These are phyloP conservation scores for Dasyprocta punctata DNA, from an alignment of 2,113 vertebrate species.

Conservation along the genomic window DNA sequence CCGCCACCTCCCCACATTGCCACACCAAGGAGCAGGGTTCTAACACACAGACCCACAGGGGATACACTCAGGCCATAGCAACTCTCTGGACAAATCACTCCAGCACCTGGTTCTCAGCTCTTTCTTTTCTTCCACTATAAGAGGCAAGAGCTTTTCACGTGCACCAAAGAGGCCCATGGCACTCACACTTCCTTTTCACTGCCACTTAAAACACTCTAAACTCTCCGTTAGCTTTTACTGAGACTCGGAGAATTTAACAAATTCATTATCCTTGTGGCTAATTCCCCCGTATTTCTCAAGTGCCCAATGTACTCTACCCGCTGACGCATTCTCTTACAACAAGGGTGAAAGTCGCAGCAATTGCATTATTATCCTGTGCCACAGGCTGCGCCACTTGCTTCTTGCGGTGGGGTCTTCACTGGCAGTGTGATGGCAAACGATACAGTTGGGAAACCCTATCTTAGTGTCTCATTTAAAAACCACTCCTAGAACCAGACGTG, in stretches of 20 bases:
- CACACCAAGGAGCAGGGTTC: not conserved
- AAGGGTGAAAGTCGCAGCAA: not conserved
- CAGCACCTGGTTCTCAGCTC: not conserved
- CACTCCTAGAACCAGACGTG: conserved; percentile 26
- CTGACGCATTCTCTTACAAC: not conserved
- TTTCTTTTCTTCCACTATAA: not conserved
- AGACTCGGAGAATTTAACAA: not conserved
- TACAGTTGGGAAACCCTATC: not conserved
- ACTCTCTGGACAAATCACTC: not conserved
- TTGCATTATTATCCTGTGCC: not conserved
- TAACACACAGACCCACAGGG: not conserved
- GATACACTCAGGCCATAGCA: no score
- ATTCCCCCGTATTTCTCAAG: not conserved
- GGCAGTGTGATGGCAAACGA: not conserved
- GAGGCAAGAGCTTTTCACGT: not conserved
- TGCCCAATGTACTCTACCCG: not conserved
- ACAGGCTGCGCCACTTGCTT: not conserved
- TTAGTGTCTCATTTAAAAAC: not conserved
- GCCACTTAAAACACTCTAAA: not conserved
- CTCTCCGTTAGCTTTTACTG: conserved; percentile 13
- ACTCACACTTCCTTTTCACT: not conserved
- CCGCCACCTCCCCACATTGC: not conserved
- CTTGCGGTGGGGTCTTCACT: not conserved
- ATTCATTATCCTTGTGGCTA: not conserved
- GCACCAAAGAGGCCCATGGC: no score